Conservation (phyloP, 2,797 vertebrate species). For the Rhabdomys pumilio region DNA sequence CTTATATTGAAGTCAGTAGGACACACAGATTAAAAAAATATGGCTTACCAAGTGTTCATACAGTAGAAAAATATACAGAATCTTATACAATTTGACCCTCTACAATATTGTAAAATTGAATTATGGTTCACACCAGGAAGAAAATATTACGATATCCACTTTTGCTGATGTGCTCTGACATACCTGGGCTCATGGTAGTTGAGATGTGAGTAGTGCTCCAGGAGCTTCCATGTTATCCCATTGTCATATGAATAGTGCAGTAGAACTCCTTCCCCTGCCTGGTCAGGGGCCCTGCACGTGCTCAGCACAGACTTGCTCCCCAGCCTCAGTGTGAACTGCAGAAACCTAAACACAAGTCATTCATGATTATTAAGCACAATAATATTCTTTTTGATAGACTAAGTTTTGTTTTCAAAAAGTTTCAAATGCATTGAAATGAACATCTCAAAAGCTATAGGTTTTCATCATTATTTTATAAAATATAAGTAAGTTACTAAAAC, state of each 20-base stretch:
- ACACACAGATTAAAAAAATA: slow-evolving; percentile 30
- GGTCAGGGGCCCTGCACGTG: slow-evolving; percentile 97
- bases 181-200: slow-evolving; percentile 99
- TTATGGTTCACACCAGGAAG: background rate
- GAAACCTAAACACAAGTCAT: slow-evolving; percentile 91
- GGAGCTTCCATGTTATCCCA: slow-evolving; percentile 98
- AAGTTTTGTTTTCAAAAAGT: slow-evolving; percentile 75
- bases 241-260: slow-evolving; percentile 98
- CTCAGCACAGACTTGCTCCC: slow-evolving; percentile 98
- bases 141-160: background rate
- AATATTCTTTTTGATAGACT: slow-evolving; percentile 41
- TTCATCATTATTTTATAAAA: slow-evolving; percentile 61
- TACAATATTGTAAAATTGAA: background rate
- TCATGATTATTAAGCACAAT: slow-evolving; percentile 34
- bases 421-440: slow-evolving; percentile 80
- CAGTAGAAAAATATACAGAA: background rate
- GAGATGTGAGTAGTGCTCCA: slow-evolving; percentile 97
- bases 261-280: slow-evolving; percentile 97
- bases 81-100: background rate
- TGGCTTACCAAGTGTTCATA: background rate
- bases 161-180: background rate
- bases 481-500: slow-evolving; percentile 38
- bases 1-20: slow-evolving; percentile 49
- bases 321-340: slow-evolving; percentile 97
- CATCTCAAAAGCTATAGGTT: background rate